These are phyloP conservation scores for Netelia melanura DNA, from an alignment of 2,888 invertebrate species.

Conservation along the genomic window DNA sequence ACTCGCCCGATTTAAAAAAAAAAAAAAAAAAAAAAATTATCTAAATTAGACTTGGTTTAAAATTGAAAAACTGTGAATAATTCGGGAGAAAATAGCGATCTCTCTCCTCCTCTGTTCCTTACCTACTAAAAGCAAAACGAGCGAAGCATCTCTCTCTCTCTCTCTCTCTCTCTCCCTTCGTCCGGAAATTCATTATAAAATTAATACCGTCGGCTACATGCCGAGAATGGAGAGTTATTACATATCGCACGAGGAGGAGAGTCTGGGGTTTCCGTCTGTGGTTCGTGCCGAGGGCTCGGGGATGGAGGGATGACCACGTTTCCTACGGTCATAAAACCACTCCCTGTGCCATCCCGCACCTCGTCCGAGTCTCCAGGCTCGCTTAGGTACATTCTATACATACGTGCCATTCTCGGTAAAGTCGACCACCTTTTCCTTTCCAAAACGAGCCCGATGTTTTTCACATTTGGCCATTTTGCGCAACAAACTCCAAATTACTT, in stretches of 20 bases:
- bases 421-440: too few species aligned
- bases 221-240: slow-evolving; percentile 70
- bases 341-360: slow-evolving; percentile 27
- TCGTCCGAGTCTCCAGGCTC: slow-evolving; percentile 42
- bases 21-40: too few species aligned
- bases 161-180: slow-evolving; percentile 19
- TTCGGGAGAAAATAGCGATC: too few species aligned
- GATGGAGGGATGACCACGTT: slow-evolving; percentile 46
- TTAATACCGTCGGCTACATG: slow-evolving; percentile 72
- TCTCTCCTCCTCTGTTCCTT: too few species aligned
- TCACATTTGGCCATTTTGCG: too few species aligned
- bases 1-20: too few species aligned
- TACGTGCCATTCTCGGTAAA: not conserved
- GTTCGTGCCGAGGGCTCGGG: slow-evolving; percentile 42
- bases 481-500: too few species aligned
- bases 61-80: too few species aligned
- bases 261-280: slow-evolving; percentile 65
- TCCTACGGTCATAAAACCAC: slow-evolving; percentile 54
- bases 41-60: too few species aligned
- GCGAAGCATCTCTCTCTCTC: slow-evolving; percentile 52
- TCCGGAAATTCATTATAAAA: slow-evolving; percentile 74
- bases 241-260: slow-evolving; percentile 53
- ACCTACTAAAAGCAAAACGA: not conserved
- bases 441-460: too few species aligned
- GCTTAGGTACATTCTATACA: slow-evolving; percentile 29